Base-by-base conservation (phyloP, 2,888 invertebrate genomes). In the Trachelus stipa region DNA sequence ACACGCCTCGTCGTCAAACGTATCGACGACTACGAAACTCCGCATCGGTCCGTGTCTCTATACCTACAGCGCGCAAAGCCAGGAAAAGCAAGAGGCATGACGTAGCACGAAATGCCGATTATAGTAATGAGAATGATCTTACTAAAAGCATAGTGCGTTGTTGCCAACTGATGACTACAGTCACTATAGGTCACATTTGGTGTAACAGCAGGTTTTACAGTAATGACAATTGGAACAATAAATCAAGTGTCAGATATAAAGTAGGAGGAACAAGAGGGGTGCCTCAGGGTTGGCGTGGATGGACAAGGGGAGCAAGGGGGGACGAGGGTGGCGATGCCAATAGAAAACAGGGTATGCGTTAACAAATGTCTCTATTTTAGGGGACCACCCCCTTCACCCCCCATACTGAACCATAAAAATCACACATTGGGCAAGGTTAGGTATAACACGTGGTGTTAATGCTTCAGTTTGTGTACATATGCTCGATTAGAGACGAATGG, bases 351-450 rank as follows among this genome's bases (percentile, higher is more conserved):
- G 84, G 86, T 86, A 83, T 82, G 82, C 85, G 87, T 85, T 88
- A 88, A 89, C 89, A 89, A 90, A 90, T 89, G 89, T 89, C 89
- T 89, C 88, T 89, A 89, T 89, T 87, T 87, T 83, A 83, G 76
- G 79, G 78, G 78, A 81, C 84, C 82, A 82, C 83, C 73, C 76
- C 77, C 23, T 83, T 68, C 75, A 74, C 34, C 11, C 69, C 68
- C 78, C 82, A 84, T 85, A 81, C 80, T 83, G 82, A 84, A 79
- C 84, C 83, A 82, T 85, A 86, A 87, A 87, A 89, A 86, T 87
- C 87, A 84, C 80, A 77, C 79, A 83, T 85, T 84, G 84, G 85
- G 84, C 79, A 80, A 81, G 81, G 77, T 81, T 79, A 75, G 69
- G 73, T 74, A 75, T 77, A 40, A 73, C 82, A 80, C 82, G 80